phyloP scores from a whole-genome alignment of 2,113 vertebrate genomes.

The Gadus chalcogrammus region DNA sequence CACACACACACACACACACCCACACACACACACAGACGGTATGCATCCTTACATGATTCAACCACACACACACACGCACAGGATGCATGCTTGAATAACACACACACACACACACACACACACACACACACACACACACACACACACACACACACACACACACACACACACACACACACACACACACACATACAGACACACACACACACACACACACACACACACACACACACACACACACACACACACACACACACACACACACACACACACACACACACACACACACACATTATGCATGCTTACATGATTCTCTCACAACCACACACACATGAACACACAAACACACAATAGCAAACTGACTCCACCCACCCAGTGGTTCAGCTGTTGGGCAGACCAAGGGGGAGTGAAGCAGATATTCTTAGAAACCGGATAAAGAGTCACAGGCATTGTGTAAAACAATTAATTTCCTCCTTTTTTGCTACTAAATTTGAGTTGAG shows the following conservation, averaged over 20 bases:
- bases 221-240: background rate
- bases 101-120: too few species aligned
- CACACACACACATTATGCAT: background rate
- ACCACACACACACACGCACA: too few species aligned
- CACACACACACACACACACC: slow-evolving; percentile 2
- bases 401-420: too few species aligned
- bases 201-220: background rate
- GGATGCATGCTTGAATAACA: too few species aligned
- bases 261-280: background rate
- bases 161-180: background rate
- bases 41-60: too few species aligned
- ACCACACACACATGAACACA: background rate
- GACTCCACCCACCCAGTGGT: background rate
- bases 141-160: background rate
- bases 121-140: too few species aligned
- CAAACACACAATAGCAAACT: background rate
- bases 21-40: background rate
- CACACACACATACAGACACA: slow-evolving; percentile 5
- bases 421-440: too few species aligned
- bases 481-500: too few species aligned
- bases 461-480: too few species aligned
- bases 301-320: background rate
- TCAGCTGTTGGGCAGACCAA: too few species aligned
- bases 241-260: too few species aligned
- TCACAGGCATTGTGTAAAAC: too few species aligned